Base-by-base conservation (phyloP, 1,140 invertebrate species). In the Drosophila biarmipes region DNA sequence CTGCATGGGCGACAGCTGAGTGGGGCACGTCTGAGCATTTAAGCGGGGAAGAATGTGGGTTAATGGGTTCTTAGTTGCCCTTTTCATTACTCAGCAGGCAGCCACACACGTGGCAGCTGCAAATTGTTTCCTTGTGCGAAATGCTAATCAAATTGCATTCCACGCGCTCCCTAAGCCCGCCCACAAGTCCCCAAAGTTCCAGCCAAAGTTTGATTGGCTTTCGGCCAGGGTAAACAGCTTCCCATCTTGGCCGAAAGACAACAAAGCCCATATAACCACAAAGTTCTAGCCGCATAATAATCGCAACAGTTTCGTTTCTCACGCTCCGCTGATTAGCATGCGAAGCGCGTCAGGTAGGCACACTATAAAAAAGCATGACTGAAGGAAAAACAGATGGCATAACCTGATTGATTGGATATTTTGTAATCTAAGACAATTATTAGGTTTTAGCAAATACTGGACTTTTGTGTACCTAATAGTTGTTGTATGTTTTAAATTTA, bases 1-100 rank as follows among this genome's bases (percentile, higher is more conserved):
- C 64, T 49, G 24, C 24, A 14, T 24, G 48, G 34, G 34, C 46
- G 80, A 67, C 46, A 56, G 53, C 49, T 77, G 73, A 64, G 55
- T 75, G 69, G 61, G 55, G 43, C 68, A 87, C 79, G 71, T 62
- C 48, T 74, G 52, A 61, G 75, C 84, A 89, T 84, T 89, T 79
- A 89, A 67, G 78, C 64, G 84, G 57, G 34, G 78, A 58, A 72
- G 81, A 87, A 87, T 89, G 74, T 87, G 82, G 82, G 84, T 84
- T 84, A 87, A 87, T 89, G 82, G 79, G 84, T 89, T 89, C 89
- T 79, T 82, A 89, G 82, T 87, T 87, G 82, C 75, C 55, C 82
- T 78, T 89, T 87, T 87, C 75, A 79, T 82, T 89, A 64, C 52
- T 59, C 55, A 59, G 61, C 49, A 56, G 64, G 43, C 58, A 67